Base-by-base conservation (phyloP, 2,113 vertebrate genomes). In the Zapornia atra region DNA sequence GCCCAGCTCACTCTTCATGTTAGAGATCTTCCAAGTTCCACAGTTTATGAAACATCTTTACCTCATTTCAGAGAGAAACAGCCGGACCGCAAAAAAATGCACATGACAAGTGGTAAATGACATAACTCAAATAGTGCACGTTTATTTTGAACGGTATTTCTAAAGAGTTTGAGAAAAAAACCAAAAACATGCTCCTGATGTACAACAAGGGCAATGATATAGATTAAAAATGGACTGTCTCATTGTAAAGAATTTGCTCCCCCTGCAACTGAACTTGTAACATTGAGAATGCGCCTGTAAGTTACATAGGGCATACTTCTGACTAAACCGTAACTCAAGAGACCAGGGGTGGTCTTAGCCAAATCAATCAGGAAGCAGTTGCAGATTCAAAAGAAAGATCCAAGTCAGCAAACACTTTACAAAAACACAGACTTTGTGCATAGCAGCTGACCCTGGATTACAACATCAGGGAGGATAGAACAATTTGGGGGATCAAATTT, bases 81-180 rank as follows among this genome's bases (percentile, higher is more conserved):
- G 80, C 57, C 54, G 20, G 54, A 46, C 59, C 56, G 63, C 31
- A 89, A 95, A 78, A 70, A 93, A 94, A 64, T 4, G 14, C 86
- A 76, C 92, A 9, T 4, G 22, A 90, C 92, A 82, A 94, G 28
- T 90, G 15, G 5, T 51, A 64, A 89, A 63, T 92, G 94, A 97
- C 63, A 1, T 96, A 96, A 97, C 91, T 97, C 87, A 96, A 97
- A 96, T 96, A 95, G 93, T 97, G 94, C 94, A 97, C 63, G 40
- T 96, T 97, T 97, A 97, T 96, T 97, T 70, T 91, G 96, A 96
- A 96, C 21, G 4, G 61, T 94, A 83, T 95, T 95, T 96, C 94
- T 96, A 96, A 97, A 96, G 76, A 96, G 94, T 87, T 81, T 80
- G 79, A 96, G 92, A 95, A 91, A 97, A 53, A 53, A 48, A 48